Conservation (phyloP, 2,797 vertebrate genomes). For the Tenualosa ilisha region DNA sequence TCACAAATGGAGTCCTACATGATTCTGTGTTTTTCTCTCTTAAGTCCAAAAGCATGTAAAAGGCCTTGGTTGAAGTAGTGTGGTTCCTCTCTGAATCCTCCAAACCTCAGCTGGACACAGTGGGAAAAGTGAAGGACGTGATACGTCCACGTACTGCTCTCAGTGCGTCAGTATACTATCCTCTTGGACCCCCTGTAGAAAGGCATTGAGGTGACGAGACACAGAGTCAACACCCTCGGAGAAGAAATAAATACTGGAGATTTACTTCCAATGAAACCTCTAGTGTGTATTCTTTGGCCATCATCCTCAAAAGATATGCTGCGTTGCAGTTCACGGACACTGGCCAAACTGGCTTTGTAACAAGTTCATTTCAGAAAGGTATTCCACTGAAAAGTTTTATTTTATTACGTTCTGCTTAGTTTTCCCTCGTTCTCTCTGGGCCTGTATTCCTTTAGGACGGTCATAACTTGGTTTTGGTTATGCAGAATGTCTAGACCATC, state of each 20-base stretch:
- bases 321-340: background rate
- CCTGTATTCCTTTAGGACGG: background rate
- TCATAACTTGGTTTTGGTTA: background rate
- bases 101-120: background rate
- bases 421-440: background rate
- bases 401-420: background rate
- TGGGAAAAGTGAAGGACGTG: background rate
- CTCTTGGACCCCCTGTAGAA: constrained; percentile 37
- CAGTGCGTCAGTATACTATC: background rate
- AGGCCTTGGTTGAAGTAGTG: constrained; percentile 5
- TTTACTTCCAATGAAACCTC: background rate
- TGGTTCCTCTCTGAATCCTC: background rate
- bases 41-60: background rate
- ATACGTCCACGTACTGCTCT: background rate
- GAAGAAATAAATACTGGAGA: constrained; percentile 52
- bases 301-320: background rate
- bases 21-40: background rate
- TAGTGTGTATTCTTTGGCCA: background rate
- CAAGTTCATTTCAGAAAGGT: background rate
- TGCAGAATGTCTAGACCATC: background rate
- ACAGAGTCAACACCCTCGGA: constrained; percentile 57
- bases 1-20: background rate
- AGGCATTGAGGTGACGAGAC: constrained; percentile 79
- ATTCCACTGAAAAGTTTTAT: background rate
- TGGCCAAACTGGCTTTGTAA: background rate